Base-by-base conservation (phyloP, 2,888 invertebrate genomes). In the Seira ritae region DNA sequence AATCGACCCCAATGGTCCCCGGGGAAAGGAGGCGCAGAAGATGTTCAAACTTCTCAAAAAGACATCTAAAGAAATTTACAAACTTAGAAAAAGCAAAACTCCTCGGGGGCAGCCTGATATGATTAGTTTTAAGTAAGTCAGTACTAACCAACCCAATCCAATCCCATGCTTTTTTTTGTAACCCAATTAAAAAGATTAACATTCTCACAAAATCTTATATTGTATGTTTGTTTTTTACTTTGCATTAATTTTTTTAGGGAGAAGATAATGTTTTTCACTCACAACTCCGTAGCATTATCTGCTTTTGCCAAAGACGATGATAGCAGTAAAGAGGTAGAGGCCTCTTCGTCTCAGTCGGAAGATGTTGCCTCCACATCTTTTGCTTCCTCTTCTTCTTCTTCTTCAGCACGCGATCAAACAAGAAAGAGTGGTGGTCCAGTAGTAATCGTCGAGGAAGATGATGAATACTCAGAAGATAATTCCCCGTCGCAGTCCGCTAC, bases 261-360 rank as follows among this genome's bases (percentile, higher is more conserved):
- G 92, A 98, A 98, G 92, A 97, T 98, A 95, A 97, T 97, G 62
- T 98, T 98, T 92, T 98, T 98, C 91, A 97, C 97, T 0, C 94
- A 88, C 55, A 82, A 82, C 74, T 87, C 86, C 31, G 82, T 82
- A 3, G 82, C 82, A 15, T 68, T 73, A 19, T 82, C 82, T 23
- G 82, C 82, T 55, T 82, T 82, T 82, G 71, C 78, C 71, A 81
- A 81, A 71, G 78, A 80, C 71, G 79, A 75, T 75, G 79, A 78
- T 80, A 70, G 65, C 60, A 19, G 22, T 20, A 76, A 71, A 55
- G 31, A 69, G 37, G 73, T 66, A 1, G 77, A 74, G 8, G 55
- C 22, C 42, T 66, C 22, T 23, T 66, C 60, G 3, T 8, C 46
- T 1, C 71, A 71, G 8, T 31, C 31, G 65, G 62, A 42, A 37